Conservation (phyloP, 2,888 invertebrate genomes). For the Leptinotarsa juncta region DNA sequence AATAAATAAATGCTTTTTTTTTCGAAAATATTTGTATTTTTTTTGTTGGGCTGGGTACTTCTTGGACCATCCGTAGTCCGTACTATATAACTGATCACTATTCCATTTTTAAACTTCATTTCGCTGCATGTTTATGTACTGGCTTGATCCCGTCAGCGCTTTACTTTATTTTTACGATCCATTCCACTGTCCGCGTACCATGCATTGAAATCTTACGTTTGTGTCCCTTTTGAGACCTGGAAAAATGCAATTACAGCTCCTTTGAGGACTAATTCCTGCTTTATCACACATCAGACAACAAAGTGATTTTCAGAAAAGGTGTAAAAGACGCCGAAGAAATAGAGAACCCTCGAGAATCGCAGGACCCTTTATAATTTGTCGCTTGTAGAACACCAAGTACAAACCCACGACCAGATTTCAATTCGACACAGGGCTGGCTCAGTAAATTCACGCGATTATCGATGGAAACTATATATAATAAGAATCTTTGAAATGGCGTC, state of each 20-base stretch:
- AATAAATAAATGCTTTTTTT: no score
- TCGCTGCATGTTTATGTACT: no score
- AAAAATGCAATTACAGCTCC: conserved; percentile 12
- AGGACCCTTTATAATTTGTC: not conserved
- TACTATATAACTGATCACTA: no score
- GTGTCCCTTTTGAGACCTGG: conserved; percentile 2
- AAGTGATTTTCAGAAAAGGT: conserved; percentile 13
- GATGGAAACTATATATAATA: no score
- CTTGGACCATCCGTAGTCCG: no score
- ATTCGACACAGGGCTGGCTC: not conserved
- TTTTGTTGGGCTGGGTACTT: no score
- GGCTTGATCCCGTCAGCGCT: no score
- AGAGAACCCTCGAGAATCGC: not conserved
- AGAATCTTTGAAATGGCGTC: no score
- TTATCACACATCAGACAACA: conserved; percentile 32
- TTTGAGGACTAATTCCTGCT: conserved; percentile 27
- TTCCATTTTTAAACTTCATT: no score
- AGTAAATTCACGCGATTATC: not conserved
- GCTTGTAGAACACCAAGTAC: not conserved
- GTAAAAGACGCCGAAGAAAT: not conserved
- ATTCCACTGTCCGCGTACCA: not conserved
- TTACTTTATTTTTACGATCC: not conserved
- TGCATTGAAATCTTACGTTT: conserved; percentile 3
- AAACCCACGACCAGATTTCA: not conserved
- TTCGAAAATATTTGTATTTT: no score